These are phyloP conservation scores for Apocheima hispidaria DNA, from an alignment of 2,888 invertebrate genomes.

Conservation along the genomic window DNA sequence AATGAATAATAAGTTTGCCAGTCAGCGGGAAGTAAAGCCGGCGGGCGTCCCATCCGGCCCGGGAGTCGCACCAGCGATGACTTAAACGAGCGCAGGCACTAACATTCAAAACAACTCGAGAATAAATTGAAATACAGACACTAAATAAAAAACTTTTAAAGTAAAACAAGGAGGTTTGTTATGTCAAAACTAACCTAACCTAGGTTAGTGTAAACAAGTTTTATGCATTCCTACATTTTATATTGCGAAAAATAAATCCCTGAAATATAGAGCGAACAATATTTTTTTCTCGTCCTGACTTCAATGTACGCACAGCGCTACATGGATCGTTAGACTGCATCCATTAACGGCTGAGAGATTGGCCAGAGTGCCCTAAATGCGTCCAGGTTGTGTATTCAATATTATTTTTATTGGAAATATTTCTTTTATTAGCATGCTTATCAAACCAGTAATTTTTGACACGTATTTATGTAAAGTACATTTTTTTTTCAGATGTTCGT, in stretches of 20 bases:
- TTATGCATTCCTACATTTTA: no score
- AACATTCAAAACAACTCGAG: background rate
- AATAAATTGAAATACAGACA: background rate
- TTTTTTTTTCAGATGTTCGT: background rate
- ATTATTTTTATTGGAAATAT: no score
- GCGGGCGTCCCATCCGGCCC: slow-evolving; percentile 28
- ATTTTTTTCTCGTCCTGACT: no score
- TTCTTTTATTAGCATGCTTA: slow-evolving; percentile 41
- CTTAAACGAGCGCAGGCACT: slow-evolving; percentile 42
- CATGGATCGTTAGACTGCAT: slow-evolving; percentile 15
- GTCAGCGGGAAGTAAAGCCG: slow-evolving; percentile 54
- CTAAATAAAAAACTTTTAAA: background rate
- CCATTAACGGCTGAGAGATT: slow-evolving; percentile 26
- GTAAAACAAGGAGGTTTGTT: background rate
- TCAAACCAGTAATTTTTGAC: slow-evolving; percentile 38
- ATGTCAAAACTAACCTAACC: no score
- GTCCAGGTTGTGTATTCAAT: slow-evolving; percentile 41
- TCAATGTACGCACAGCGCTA: no score
- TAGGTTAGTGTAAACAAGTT: no score
- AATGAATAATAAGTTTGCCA: slow-evolving; percentile 71
- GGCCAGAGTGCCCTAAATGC: slow-evolving; percentile 38
- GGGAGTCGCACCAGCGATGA: slow-evolving; percentile 44
- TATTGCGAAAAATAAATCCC: no score
- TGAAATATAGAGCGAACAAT: no score
- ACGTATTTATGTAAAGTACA: background rate